phyloP scores from a whole-genome alignment of 2,113 vertebrate species.

The Lathamus discolor region DNA sequence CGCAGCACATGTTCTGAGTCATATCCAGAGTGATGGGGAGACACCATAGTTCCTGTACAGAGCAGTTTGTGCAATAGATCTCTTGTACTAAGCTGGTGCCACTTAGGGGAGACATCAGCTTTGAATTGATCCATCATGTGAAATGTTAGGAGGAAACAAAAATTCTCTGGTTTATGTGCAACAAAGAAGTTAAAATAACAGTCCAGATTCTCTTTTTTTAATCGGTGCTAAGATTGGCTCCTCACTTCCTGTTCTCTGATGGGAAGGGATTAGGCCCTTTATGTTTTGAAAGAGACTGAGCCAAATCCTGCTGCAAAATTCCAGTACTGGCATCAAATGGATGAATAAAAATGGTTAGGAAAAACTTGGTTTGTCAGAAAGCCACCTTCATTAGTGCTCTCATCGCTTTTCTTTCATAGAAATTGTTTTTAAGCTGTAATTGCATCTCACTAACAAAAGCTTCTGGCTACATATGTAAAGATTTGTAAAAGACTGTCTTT shows the following conservation, averaged over 20 bases:
- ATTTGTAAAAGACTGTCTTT: slow-evolving; percentile 20
- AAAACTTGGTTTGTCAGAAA: slow-evolving; percentile 19
- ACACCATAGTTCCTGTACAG: not conserved
- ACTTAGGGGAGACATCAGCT: not conserved
- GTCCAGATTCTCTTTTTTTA: not conserved
- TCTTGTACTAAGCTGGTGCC: not conserved
- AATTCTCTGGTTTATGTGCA: not conserved
- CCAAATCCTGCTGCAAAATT: slow-evolving; percentile 38
- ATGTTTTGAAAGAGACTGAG: not conserved
- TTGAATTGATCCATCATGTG: not conserved
- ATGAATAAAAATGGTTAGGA: not conserved
- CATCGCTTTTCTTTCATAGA: not conserved
- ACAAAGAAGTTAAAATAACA: slow-evolving; percentile 31
- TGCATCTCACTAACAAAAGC: slow-evolving; percentile 27
- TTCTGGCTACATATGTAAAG: slow-evolving; percentile 41
- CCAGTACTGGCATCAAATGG: slow-evolving; percentile 3
- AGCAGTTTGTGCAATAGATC: not conserved
- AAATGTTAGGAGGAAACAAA: not conserved
- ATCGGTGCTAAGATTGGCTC: slow-evolving; percentile 32
- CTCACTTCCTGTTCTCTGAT: slow-evolving; percentile 41
- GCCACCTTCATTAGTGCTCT: not conserved
- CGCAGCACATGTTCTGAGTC: not conserved
- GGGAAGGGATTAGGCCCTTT: slow-evolving; percentile 28
- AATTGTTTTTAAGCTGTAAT: slow-evolving; percentile 33
- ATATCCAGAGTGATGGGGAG: not conserved